A percentile compares a stretch with the other conserved stretches of the same genome.
These are phyloP conservation scores for Girardinichthys multiradiatus DNA, from an alignment of 2,113 vertebrate genomes.

Conservation along the genomic window DNA sequence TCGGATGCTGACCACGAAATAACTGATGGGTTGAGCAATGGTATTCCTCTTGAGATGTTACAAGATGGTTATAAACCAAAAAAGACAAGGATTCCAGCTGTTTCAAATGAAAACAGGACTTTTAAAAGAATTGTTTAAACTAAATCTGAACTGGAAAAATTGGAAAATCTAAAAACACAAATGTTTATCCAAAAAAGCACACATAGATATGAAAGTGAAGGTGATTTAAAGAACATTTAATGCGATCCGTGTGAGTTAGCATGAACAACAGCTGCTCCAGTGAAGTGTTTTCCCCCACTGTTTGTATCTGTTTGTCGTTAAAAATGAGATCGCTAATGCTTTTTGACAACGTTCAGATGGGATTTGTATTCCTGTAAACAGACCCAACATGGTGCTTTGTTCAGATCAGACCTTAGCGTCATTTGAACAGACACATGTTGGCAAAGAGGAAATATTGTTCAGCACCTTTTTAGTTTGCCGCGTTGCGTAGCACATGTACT, in stretches of 20 bases:
- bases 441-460: not conserved
- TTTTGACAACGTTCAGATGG: conserved; percentile 6
- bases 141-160: not conserved
- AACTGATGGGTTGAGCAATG: not conserved
- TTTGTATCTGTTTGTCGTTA: not conserved
- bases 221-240: conserved; percentile 1
- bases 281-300: not conserved
- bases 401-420: conserved; percentile 2
- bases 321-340: not conserved
- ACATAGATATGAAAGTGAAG: not conserved
- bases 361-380: conserved; percentile 4
- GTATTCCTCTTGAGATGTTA: not conserved
- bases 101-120: not conserved
- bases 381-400: not conserved
- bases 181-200: not conserved
- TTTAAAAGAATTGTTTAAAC: not conserved
- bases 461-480: not conserved
- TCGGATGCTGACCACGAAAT: not conserved
- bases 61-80: not conserved
- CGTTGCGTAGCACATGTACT: not conserved
- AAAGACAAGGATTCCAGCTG: not conserved
- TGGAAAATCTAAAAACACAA: not conserved
- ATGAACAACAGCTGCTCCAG: not conserved
- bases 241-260: not conserved
- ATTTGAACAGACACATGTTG: not conserved